These are phyloP conservation scores for Rhynchotus rufescens DNA, from an alignment of 2,797 vertebrate species.

Conservation along the genomic window DNA sequence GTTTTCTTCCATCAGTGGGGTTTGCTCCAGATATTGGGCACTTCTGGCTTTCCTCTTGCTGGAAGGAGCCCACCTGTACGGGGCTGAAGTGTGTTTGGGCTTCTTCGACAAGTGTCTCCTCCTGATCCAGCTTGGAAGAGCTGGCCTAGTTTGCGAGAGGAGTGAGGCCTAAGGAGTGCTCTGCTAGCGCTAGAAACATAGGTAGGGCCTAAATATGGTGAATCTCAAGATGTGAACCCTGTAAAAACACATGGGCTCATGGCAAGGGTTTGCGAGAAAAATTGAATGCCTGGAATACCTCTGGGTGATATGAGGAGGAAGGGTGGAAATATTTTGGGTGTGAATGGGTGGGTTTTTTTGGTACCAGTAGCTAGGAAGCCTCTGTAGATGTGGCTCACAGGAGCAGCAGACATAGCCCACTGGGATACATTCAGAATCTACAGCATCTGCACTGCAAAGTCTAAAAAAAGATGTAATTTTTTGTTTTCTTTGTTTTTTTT, in stretches of 20 bases:
- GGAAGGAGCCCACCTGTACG: background rate
- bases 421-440: background rate
- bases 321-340: background rate
- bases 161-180: background rate
- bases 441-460: background rate
- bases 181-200: background rate
- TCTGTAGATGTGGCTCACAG: background rate
- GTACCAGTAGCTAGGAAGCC: background rate
- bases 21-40: background rate
- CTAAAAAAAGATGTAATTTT: background rate
- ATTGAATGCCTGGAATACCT: background rate
- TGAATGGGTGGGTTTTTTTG: background rate
- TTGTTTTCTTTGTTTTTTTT: background rate
- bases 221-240: background rate
- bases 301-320: background rate
- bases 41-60: background rate
- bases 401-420: background rate
- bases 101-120: background rate
- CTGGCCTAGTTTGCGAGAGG: rapidly evolving
- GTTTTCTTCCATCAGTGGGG: background rate
- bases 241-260: background rate
- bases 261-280: background rate
- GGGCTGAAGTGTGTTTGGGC: background rate
- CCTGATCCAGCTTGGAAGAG: background rate
- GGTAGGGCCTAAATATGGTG: too few relatives aligned